Evolutionary conservation across 2,113 vertebrate species (phyloP).

Genomic region (Callocephalon fimbriatum): DNA sequence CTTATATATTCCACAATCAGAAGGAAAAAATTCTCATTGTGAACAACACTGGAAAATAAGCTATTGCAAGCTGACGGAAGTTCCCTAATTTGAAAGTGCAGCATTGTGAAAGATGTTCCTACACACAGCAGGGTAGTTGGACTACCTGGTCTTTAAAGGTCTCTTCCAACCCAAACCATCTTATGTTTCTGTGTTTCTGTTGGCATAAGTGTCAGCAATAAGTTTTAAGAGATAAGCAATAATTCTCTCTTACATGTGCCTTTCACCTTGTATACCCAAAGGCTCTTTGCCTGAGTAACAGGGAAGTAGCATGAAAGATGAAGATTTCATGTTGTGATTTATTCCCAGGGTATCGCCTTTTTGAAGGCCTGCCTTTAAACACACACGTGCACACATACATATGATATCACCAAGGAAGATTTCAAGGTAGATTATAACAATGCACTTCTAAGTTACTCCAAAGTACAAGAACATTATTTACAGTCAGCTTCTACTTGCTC

Average conservation of each 20-base stretch:
- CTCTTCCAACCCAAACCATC: not conserved
- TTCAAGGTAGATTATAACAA: not conserved
- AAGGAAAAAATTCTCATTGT: not conserved
- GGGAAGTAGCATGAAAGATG: not conserved
- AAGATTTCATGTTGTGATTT: not conserved
- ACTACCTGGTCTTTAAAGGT: not conserved
- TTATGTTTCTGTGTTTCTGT: not conserved
- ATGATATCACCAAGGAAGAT: not conserved
- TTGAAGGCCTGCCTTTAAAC: not conserved
- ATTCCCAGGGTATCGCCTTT: not conserved
- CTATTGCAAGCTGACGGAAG: not conserved
- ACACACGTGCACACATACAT: accelerated
- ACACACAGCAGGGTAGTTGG: not conserved
- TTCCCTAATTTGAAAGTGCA: not conserved
- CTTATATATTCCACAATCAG: not conserved
- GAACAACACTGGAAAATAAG: not conserved
- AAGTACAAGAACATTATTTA: not conserved
- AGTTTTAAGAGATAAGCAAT: not conserved
- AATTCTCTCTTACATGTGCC: not conserved
- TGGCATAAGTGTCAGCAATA: not conserved
- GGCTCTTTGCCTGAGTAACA: not conserved
- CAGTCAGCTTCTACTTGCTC: not conserved
- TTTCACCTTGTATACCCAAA: not conserved
- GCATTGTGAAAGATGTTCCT: not conserved
- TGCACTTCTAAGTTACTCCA: not conserved